A percentile compares a stretch with the other conserved stretches of the same genome.
Conservation (phyloP, 1,140 invertebrate species). For the Aleiodes sp. region DNA sequence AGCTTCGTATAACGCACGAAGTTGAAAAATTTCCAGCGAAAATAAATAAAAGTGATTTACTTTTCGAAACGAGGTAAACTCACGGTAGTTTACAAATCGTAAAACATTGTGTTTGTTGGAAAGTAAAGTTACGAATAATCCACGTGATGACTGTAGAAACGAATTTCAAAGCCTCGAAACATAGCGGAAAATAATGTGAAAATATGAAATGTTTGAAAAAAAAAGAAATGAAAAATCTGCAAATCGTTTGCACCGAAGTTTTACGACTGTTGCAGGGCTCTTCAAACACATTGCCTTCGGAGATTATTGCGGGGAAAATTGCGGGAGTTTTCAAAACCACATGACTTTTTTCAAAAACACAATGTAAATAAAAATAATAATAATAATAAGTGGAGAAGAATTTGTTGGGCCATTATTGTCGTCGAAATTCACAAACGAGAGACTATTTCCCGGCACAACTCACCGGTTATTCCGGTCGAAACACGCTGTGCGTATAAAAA, state of each 20-base stretch:
- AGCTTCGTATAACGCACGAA: too few species aligned
- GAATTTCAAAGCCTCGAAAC: neutral
- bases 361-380: neutral
- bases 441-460: neutral
- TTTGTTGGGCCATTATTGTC: neutral
- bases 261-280: conserved; percentile 45
- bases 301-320: neutral
- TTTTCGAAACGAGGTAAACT: conserved; percentile 22
- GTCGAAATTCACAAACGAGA: neutral
- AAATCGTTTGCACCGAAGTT: conserved; percentile 35
- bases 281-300: conserved; percentile 47
- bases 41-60: conserved; percentile 1
- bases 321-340: neutral
- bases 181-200: too few species aligned
- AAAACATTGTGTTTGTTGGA: conserved; percentile 24
- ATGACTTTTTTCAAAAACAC: neutral
- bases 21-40: too few species aligned
- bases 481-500: neutral
- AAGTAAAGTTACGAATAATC: neutral
- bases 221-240: conserved; percentile 37
- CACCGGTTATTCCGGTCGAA: conserved; percentile 11
- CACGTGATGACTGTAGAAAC: neutral
- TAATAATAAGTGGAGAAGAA: neutral
- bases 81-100: conserved; percentile 42
- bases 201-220: too few species aligned